phyloP scores from a whole-genome alignment of 1,140 invertebrate species.

The Batillaria attramentaria region DNA sequence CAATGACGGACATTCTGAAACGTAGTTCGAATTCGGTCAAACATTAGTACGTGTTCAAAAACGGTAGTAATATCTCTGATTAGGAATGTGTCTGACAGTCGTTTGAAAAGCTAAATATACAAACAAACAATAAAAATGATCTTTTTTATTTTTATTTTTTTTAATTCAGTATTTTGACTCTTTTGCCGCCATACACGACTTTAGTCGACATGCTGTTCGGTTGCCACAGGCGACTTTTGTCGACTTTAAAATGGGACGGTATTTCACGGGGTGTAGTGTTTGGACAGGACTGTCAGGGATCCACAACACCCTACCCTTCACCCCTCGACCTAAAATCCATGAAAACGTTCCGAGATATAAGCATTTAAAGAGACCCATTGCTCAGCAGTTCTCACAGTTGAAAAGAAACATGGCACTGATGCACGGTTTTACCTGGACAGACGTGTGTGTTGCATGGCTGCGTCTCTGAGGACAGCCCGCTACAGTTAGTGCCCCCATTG shows the following conservation, averaged over 20 bases:
- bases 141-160: no score
- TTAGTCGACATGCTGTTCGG: no score
- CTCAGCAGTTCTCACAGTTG: neutral
- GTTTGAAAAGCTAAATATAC: no score
- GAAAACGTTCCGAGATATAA: neutral
- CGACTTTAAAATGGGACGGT: no score
- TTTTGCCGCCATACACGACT: no score
- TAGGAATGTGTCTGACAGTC: neutral
- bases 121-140: neutral
- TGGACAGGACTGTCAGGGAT: no score
- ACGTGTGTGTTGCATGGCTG: neutral
- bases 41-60: no score
- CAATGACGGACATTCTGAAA: neutral
- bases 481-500: constrained; percentile 47
- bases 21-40: no score
- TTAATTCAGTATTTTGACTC: no score
- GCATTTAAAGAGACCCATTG: neutral
- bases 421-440: constrained; percentile 10
- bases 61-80: neutral
- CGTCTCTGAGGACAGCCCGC: constrained; percentile 23
- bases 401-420: no score
- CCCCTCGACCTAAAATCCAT: neutral
- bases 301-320: neutral
- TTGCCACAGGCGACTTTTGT: no score
- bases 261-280: no score